A percentile compares a stretch with the other conserved stretches of the same genome.
Conservation (phyloP, 2,113 vertebrate species). For the Cheirogaleus medius region DNA sequence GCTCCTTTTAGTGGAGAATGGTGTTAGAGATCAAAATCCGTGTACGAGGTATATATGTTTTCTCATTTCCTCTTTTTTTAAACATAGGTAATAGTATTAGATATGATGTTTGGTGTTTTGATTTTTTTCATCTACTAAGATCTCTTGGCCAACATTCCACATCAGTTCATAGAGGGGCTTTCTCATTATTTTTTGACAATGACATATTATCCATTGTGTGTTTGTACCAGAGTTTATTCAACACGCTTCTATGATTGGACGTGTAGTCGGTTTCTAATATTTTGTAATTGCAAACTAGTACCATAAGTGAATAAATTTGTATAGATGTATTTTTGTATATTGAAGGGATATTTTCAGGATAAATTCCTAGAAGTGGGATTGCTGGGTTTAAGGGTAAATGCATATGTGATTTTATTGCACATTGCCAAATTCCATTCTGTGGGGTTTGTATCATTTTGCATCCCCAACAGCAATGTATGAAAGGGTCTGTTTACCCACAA, state of each 20-base stretch:
- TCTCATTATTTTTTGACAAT: neutral
- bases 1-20: neutral
- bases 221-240: neutral
- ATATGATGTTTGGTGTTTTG: neutral
- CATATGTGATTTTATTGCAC: neutral
- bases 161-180: neutral
- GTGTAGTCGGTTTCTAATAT: neutral
- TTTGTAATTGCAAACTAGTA: neutral
- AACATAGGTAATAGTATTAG: neutral
- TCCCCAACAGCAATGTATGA: neutral
- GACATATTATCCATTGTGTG: neutral
- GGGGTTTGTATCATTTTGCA: neutral
- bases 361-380: neutral
- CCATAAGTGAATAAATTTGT: neutral
- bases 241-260: neutral
- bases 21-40: neutral
- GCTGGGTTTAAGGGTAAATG: neutral
- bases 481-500: neutral
- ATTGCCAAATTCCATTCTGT: neutral
- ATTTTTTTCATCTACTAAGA: neutral
- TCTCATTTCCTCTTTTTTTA: neutral
- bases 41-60: neutral
- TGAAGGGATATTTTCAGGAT: neutral
- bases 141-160: neutral
- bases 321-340: neutral